phyloP scores from a whole-genome alignment of 2,888 invertebrate genomes.

The Ectemnius cavifrons region DNA sequence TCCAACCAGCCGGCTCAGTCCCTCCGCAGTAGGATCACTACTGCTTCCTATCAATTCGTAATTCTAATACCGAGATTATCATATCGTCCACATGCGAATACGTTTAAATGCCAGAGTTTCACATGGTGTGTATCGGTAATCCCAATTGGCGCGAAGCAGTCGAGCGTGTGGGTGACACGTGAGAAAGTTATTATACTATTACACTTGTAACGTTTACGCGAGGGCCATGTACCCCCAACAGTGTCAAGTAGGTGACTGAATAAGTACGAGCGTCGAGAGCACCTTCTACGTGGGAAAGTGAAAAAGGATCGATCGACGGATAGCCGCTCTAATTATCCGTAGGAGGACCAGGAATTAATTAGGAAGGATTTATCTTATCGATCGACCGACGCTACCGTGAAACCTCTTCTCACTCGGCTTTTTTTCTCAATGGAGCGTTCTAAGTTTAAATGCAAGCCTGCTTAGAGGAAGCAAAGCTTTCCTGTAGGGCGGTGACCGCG shows the following conservation, averaged over 20 bases:
- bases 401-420: slow-evolving; percentile 16
- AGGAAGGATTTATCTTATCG: slow-evolving; percentile 66
- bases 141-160: slow-evolving; percentile 8
- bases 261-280: no score
- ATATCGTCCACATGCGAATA: no score
- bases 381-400: slow-evolving; percentile 39
- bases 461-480: slow-evolving; percentile 44
- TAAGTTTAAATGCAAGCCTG: slow-evolving; percentile 15
- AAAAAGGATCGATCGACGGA: slow-evolving; percentile 64
- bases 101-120: slow-evolving; percentile 51
- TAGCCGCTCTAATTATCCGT: slow-evolving; percentile 65
- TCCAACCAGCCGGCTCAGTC: no score
- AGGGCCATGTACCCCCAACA: no score
- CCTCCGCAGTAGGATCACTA: no score
- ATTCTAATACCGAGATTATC: no score
- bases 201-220: slow-evolving; percentile 39
- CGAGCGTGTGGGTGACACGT: slow-evolving; percentile 56
- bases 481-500: slow-evolving; percentile 51
- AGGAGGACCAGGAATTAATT: slow-evolving; percentile 71
- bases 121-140: slow-evolving; percentile 40
- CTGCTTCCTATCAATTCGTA: no score
- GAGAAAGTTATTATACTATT: slow-evolving; percentile 53
- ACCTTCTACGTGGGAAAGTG: slow-evolving; percentile 61
- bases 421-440: neutral
- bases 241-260: no score